phyloP scores from a whole-genome alignment of 2,888 invertebrate species.

The Stenoptilia bipunctidactyla region DNA sequence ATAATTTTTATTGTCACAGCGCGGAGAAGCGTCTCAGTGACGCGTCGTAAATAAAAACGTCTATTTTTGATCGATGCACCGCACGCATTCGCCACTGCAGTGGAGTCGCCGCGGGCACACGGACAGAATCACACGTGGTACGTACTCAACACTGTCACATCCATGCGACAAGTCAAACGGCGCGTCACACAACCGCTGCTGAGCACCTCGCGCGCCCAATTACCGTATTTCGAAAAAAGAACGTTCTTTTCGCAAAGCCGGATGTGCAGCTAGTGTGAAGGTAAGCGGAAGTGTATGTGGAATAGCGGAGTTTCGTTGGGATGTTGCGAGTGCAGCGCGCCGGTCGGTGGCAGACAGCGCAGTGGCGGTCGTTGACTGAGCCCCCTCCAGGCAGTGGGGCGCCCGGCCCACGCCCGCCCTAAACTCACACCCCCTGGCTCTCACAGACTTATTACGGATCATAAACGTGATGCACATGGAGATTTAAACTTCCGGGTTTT shows the following conservation, averaged over 20 bases:
- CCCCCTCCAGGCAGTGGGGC: no score
- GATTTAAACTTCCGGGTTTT: no score
- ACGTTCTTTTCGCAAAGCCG: conserved; percentile 28
- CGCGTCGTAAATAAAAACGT: conserved; percentile 46
- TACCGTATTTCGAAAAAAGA: conserved; percentile 10
- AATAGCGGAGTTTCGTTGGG: conserved; percentile 20
- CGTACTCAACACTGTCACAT: no score
- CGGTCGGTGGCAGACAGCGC: conserved; percentile 49
- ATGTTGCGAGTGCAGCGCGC: conserved; percentile 35
- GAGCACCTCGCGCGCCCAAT: not conserved
- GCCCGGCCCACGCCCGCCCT: conserved; percentile 58
- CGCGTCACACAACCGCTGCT: not conserved
- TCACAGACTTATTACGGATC: conserved; percentile 6
- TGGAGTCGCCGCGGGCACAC: no score
- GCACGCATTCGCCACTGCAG: conserved; percentile 26
- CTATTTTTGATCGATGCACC: conserved; percentile 51
- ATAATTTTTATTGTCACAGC: conserved; percentile 20
- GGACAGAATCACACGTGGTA: no score
- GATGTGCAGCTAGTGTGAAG: not conserved
- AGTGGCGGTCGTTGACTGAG: conserved; percentile 67
- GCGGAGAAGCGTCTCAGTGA: conserved; percentile 28
- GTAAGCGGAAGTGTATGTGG: conserved; percentile 17
- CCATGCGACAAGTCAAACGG: no score
- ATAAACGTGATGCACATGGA: no score
- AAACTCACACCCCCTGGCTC: conserved; percentile 31